Base-by-base conservation (phyloP, 2,888 invertebrate genomes). In the Gandaritis pyraliata region DNA sequence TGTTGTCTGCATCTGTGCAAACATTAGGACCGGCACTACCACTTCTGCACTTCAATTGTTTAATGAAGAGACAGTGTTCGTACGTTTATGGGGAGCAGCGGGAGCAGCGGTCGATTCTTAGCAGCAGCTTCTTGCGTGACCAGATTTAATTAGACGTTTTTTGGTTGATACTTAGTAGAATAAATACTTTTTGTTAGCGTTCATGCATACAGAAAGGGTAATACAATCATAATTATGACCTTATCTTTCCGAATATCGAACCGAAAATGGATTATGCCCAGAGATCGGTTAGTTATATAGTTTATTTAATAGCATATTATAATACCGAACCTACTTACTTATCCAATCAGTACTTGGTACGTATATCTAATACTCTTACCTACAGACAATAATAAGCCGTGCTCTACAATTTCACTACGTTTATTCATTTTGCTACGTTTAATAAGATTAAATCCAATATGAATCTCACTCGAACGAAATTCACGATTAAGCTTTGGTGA, bases 1-100 rank as follows among this genome's bases (percentile, higher is more conserved):
- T 69, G 70, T 69, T 75, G 76, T 78, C 78, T 74, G 75, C 73
- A 66, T 64, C 65, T 71, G 69, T 50, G 72, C 65, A 66, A 72
- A 69, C 66, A 68, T 64, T 68, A 29, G 33, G 48, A 64, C 23
- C 23, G 23, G 23, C 2, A 23, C 23, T 6, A 23, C 47, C 71
- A 66, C 58, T 66, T 73, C 58, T 65, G 58, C 55, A 72, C 66
- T 66, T 72, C 64, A 59, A 69, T 66, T 71, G 72, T 73, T 74
- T 70, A 72, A 75, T 72, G 67, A 70, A 73, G 68, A 55, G 38
- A 46, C 39, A 30, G 56, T 39, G 33, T 43, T 38, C 30, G 41
- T 46, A 29, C 51, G 55, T 58, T 43, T 50, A 15, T 39, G 12
- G n/a, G 29, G 36, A 18, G 39, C 33, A 30, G 39, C n/a, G 30